A percentile compares a stretch with the other conserved stretches of the same genome.
These are phyloP conservation scores for Brachionus angularis DNA, from an alignment of 1,140 invertebrate genomes.

Conservation along the genomic window DNA sequence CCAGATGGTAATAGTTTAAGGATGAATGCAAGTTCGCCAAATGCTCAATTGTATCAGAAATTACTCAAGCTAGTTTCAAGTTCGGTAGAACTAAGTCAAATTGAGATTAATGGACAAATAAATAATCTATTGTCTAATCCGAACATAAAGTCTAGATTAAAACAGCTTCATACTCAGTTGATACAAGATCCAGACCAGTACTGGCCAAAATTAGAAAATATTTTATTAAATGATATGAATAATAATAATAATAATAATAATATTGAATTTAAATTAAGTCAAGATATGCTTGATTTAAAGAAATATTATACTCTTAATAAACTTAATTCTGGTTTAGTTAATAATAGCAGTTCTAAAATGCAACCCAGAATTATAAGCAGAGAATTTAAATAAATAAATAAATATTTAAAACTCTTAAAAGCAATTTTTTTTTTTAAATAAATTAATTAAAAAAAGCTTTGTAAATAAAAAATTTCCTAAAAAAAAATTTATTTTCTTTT, in stretches of 20 bases:
- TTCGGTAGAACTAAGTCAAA: not conserved
- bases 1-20: too few relatives aligned
- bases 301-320: conserved; percentile 28
- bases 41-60: conserved; percentile 33
- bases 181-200: conserved; percentile 31
- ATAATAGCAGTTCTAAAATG: not conserved
- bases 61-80: conserved; percentile 18
- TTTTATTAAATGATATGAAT: not conserved
- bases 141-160: conserved; percentile 13
- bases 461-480: not conserved
- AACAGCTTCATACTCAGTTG: conserved; percentile 39
- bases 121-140: not conserved
- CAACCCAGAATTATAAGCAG: not conserved
- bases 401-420: not conserved
- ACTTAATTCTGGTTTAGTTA: not conserved
- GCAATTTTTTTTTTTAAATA: not conserved
- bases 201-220: conserved; percentile 27
- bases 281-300: conserved; percentile 29
- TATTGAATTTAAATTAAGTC: not conserved
- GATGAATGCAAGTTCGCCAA: conserved; percentile 13
- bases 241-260: not conserved
- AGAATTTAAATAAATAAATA: not conserved
- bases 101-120: not conserved
- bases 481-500: not conserved
- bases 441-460: not conserved